Evolutionary conservation across 2,888 invertebrate genomes (phyloP).

Genomic region (Pollenia angustigena): DNA sequence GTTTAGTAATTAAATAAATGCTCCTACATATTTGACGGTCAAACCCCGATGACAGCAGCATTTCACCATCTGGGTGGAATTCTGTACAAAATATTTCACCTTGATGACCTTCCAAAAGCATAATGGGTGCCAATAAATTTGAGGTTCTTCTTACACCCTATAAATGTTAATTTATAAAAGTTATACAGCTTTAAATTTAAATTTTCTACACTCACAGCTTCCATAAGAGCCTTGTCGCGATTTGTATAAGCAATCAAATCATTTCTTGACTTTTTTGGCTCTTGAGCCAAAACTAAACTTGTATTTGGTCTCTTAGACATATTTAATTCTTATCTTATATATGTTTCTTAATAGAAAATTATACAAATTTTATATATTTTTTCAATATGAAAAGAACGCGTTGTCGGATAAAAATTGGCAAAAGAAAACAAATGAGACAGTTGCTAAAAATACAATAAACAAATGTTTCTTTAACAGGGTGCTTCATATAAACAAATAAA

Average conservation of each 20-base stretch:
- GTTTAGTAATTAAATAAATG: not conserved
- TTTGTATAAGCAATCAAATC: slow-evolving; percentile 89
- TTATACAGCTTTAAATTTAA: not conserved
- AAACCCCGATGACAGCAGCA: slow-evolving; percentile 96
- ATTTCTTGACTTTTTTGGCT: slow-evolving; percentile 88
- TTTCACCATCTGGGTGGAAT: slow-evolving; percentile 98
- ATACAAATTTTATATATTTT: slow-evolving; percentile 3
- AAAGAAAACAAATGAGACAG: slow-evolving; percentile 48
- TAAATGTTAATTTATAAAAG: not conserved
- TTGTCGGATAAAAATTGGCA: slow-evolving; percentile 10
- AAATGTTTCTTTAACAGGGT: slow-evolving; percentile 13
- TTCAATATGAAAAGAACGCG: slow-evolving; percentile 11
- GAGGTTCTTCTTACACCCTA: slow-evolving; percentile 92
- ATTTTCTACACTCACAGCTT: slow-evolving; percentile 86
- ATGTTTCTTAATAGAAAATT: slow-evolving; percentile 1
- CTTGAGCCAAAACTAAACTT: slow-evolving; percentile 83
- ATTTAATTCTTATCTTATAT: slow-evolving; percentile 63
- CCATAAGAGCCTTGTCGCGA: slow-evolving; percentile 90
- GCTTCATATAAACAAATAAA: not conserved
- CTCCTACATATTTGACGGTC: slow-evolving; percentile 96
- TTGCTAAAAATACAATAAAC: not conserved
- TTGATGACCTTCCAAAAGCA: slow-evolving; percentile 98
- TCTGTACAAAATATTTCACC: slow-evolving; percentile 97
- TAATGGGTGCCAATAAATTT: slow-evolving; percentile 95
- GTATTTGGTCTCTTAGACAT: slow-evolving; percentile 82